phyloP scores from a whole-genome alignment of 2,113 vertebrate genomes.

The Empidonax traillii region DNA sequence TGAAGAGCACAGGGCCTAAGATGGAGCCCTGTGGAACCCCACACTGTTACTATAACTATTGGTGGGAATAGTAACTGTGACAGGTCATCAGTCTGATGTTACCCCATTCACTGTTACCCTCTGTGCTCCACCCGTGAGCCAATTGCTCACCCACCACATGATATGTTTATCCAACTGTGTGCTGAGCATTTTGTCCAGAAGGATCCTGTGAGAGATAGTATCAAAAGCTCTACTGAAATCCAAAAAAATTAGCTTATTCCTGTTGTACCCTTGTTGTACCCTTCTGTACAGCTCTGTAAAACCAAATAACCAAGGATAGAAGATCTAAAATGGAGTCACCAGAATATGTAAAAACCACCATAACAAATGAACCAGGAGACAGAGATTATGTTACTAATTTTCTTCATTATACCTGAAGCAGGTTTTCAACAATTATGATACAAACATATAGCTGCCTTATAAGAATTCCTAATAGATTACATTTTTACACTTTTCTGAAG shows the following conservation, averaged over 20 bases:
- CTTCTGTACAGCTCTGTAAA: background rate
- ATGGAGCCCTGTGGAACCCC: background rate
- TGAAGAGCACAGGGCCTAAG: background rate
- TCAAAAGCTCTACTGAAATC: background rate
- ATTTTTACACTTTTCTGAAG: background rate
- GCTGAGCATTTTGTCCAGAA: background rate
- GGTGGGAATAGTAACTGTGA: background rate
- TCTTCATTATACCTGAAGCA: background rate
- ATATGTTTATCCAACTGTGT: background rate
- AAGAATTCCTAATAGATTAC: background rate
- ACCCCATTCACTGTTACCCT: background rate
- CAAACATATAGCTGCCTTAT: background rate
- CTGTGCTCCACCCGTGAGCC: background rate
- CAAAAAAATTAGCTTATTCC: background rate
- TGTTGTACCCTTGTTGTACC: background rate
- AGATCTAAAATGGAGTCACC: background rate
- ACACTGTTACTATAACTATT: too few relatives aligned
- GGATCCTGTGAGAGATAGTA: background rate
- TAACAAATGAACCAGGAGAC: background rate
- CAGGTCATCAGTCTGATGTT: background rate
- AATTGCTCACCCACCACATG: background rate
- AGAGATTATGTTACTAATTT: background rate
- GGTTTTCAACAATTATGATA: background rate
- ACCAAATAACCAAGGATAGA: background rate
- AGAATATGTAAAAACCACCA: background rate